Percentiles rank a stretch among this genome's conserved stretches.
Conservation (phyloP, 2,113 vertebrate genomes). For the Pontoporia blainvillei region DNA sequence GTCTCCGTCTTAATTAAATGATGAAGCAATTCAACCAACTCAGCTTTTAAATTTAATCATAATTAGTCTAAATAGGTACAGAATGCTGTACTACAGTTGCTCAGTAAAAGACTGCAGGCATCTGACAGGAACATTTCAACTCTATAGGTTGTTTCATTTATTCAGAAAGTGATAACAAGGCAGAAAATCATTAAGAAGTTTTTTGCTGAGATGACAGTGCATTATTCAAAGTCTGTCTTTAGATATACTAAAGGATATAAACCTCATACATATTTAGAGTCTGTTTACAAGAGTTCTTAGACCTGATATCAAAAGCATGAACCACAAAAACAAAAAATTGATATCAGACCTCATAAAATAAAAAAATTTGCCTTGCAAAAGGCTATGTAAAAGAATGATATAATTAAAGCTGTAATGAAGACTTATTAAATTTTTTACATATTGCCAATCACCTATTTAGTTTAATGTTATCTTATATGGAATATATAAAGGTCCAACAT, state of each 20-base stretch:
- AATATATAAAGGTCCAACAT: neutral
- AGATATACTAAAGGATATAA: neutral
- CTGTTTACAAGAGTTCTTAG: neutral
- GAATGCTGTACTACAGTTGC: neutral
- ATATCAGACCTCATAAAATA: neutral
- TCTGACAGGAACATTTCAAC: slow-evolving; percentile 18
- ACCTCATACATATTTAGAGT: neutral
- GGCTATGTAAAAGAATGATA: neutral
- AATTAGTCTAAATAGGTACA: slow-evolving; percentile 60
- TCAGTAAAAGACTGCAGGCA: slow-evolving; percentile 30
- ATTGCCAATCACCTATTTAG: neutral
- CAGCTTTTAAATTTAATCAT: slow-evolving; percentile 59
- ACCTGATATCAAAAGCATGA: neutral
- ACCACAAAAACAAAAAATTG: neutral
- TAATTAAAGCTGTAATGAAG: neutral
- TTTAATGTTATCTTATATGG: neutral
- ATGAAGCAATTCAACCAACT: slow-evolving; percentile 50
- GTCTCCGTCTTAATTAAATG: slow-evolving; percentile 56
- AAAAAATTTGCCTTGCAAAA: neutral
- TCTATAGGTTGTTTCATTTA: slow-evolving; percentile 48
- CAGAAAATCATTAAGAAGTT: slow-evolving; percentile 59
- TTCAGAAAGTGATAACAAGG: slow-evolving; percentile 55
- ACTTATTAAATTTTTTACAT: neutral
- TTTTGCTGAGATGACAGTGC: slow-evolving; percentile 58
- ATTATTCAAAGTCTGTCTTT: slow-evolving; percentile 61